phyloP scores from a whole-genome alignment of 2,888 invertebrate species.

The Drosophila fungiperda region DNA sequence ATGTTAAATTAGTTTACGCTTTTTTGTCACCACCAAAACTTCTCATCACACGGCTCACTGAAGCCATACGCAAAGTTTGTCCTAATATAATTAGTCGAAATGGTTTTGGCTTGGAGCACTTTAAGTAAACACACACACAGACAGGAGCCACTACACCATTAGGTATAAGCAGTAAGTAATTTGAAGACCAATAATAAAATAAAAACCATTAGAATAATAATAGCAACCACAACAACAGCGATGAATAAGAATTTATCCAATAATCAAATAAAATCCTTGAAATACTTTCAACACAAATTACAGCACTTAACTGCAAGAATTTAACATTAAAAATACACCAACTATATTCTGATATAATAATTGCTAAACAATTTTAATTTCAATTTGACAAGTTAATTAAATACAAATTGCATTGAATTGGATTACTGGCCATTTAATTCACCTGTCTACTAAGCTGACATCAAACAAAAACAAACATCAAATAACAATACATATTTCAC shows the following conservation, averaged over 20 bases:
- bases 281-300: slow-evolving; percentile 63
- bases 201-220: slow-evolving; percentile 9
- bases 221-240: slow-evolving; percentile 10
- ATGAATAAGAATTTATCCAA: slow-evolving; percentile 4
- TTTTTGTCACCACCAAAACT: background rate
- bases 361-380: background rate
- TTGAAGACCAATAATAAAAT: slow-evolving; percentile 15
- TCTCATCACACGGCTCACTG: slow-evolving; percentile 21
- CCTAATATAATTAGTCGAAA: slow-evolving; percentile 50
- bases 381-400: background rate
- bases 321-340: background rate
- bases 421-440: background rate
- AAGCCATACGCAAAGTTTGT: slow-evolving; percentile 44
- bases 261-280: slow-evolving; percentile 52
- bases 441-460: background rate
- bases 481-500: background rate
- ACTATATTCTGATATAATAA: background rate
- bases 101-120: slow-evolving; percentile 23
- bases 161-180: slow-evolving; percentile 12
- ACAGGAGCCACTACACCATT: background rate
- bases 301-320: slow-evolving; percentile 51
- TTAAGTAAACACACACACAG: slow-evolving; percentile 2
- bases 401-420: background rate
- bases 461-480: background rate
- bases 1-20: background rate